These are phyloP conservation scores for Halocynthia roretzi DNA, from an alignment of 23 tunicate species.

Conservation along the genomic window DNA sequence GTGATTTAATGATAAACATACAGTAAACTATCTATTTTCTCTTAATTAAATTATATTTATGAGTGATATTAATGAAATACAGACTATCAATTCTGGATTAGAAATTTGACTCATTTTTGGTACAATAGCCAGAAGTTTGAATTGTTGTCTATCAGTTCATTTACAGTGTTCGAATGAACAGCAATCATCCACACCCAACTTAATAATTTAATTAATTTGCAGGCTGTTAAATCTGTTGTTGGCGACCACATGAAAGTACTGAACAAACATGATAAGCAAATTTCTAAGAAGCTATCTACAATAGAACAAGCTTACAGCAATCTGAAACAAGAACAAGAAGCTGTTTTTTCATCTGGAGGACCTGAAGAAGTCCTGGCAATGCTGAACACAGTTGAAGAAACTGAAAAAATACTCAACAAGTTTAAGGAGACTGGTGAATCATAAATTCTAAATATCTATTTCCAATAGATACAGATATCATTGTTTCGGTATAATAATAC, in stretches of 20 bases:
- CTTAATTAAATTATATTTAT: too few relatives aligned
- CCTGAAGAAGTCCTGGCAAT: not conserved
- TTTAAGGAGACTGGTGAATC: not conserved
- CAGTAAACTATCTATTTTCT: too few relatives aligned
- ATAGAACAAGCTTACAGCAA: not conserved
- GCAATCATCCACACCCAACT: too few relatives aligned
- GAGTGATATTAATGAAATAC: too few relatives aligned
- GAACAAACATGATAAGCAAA: not conserved
- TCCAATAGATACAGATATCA: too few relatives aligned
- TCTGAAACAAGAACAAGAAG: not conserved
- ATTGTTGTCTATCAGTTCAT: too few relatives aligned
- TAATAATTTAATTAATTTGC: not conserved
- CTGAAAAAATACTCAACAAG: not conserved
- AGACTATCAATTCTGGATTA: too few relatives aligned
- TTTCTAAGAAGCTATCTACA: not conserved
- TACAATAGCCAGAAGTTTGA: too few relatives aligned
- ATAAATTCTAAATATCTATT: not conserved
- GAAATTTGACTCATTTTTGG: too few relatives aligned
- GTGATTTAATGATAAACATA: too few relatives aligned
- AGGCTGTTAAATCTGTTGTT: not conserved
- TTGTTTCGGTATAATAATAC: too few relatives aligned
- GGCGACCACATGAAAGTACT: not conserved
- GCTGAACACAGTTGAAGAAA: constrained; percentile 7
- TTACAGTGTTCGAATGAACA: too few relatives aligned
- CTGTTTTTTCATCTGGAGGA: constrained; percentile 7